Percentiles rank a stretch among this genome's conserved stretches.
phyloP scores from a whole-genome alignment of 92 coral and sea anemone genomes.

The Zoanthus gigantus region DNA sequence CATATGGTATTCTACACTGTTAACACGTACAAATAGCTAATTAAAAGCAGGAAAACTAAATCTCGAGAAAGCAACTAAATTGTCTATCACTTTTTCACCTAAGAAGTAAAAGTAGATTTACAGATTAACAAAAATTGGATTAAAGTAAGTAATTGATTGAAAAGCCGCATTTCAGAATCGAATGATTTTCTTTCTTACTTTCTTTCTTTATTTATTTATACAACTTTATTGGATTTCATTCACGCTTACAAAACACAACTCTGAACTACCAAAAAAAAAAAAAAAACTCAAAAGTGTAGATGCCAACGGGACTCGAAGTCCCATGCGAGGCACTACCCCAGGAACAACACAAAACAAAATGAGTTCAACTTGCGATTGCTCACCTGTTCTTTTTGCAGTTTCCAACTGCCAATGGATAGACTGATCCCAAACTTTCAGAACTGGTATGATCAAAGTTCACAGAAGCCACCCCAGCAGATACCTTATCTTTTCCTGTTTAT shows the following conservation, averaged over 20 bases:
- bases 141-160: not conserved
- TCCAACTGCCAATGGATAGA: slow-evolving; percentile 57
- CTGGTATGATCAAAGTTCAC: slow-evolving; percentile 48
- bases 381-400: slow-evolving; percentile 48
- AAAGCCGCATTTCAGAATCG: not conserved
- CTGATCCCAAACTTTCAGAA: slow-evolving; percentile 52
- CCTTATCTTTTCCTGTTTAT: slow-evolving; percentile 54
- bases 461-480: slow-evolving; percentile 57
- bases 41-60: not conserved
- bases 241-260: too few species aligned
- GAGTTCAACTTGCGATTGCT: not conserved
- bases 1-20: too few species aligned
- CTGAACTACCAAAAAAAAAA: too few species aligned
- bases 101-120: not conserved
- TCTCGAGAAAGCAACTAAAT: not conserved
- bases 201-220: too few species aligned
- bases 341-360: not conserved
- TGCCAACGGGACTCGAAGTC: too few species aligned
- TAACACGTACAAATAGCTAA: not conserved
- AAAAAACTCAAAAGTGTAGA: too few species aligned
- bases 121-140: not conserved
- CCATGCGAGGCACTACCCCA: too few species aligned
- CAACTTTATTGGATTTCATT: too few species aligned
- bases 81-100: not conserved
- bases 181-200: not conserved